These are phyloP conservation scores for Oryzias dopingdopingensis DNA, from an alignment of 2,797 vertebrate genomes.

Conservation along the genomic window DNA sequence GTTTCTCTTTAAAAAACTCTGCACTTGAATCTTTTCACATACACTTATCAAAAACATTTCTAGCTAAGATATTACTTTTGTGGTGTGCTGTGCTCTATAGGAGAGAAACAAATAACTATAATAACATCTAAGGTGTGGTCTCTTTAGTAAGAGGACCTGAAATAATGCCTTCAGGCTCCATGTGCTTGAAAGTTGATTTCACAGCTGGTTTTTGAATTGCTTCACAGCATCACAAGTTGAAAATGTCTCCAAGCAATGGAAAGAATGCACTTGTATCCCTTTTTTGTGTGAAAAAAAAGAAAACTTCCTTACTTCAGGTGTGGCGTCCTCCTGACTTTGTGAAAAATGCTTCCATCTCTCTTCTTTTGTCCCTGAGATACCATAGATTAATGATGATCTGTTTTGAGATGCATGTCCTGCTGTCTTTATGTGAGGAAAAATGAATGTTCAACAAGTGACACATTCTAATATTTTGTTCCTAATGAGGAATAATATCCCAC, in stretches of 20 bases:
- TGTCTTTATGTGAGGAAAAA: slow-evolving; percentile 46
- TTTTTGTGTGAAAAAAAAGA: slow-evolving; percentile 4
- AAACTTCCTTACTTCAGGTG: slow-evolving; percentile 19
- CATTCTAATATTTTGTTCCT: slow-evolving; percentile 76
- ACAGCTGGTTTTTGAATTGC: slow-evolving; percentile 55
- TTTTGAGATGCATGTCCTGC: slow-evolving; percentile 63
- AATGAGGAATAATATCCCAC: slow-evolving; percentile 75
- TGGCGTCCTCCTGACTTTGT: slow-evolving; percentile 33
- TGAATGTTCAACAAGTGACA: slow-evolving; percentile 63
- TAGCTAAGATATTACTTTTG: slow-evolving; percentile 2
- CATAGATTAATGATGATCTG: slow-evolving; percentile 53
- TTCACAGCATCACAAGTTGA: slow-evolving; percentile 36
- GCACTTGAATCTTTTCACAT: not conserved
- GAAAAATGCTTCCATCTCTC: slow-evolving; percentile 34
- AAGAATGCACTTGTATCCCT: slow-evolving; percentile 29
- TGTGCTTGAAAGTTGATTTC: slow-evolving; percentile 58
- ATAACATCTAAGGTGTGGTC: slow-evolving; percentile 19
- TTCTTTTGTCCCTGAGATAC: slow-evolving; percentile 45
- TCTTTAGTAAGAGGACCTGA: slow-evolving; percentile 16
- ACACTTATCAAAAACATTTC: slow-evolving; percentile 10
- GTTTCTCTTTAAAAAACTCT: slow-evolving; percentile 13
- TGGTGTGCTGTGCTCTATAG: slow-evolving; percentile 7
- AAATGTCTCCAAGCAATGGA: slow-evolving; percentile 31
- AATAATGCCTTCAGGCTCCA: slow-evolving; percentile 26
- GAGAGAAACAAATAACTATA: slow-evolving; percentile 20